phyloP scores from a whole-genome alignment of 2,797 vertebrate genomes.

The Schizopygopsis malacanthus region DNA sequence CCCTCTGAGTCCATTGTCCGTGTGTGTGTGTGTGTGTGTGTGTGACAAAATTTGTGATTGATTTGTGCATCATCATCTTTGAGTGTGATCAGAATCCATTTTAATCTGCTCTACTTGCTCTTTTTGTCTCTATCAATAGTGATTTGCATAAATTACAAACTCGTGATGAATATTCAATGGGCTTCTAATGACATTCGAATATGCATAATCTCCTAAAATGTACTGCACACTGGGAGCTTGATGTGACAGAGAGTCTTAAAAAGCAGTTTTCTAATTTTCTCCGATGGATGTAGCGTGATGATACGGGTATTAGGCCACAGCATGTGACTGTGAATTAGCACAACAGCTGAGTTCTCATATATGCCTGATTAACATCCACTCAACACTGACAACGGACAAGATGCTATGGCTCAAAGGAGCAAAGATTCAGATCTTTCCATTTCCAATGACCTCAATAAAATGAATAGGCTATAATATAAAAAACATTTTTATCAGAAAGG shows the following conservation, averaged over 20 bases:
- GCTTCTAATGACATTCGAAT: slow-evolving; percentile 43
- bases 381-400: slow-evolving; percentile 18
- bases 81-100: slow-evolving; percentile 45
- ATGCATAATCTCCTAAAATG: slow-evolving; percentile 35
- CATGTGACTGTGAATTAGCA: slow-evolving; percentile 40
- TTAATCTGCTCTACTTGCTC: slow-evolving; percentile 30
- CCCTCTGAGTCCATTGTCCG: slow-evolving; percentile 78
- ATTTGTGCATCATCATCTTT: slow-evolving; percentile 49
- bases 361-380: slow-evolving; percentile 44
- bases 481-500: background rate
- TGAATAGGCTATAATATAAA: slow-evolving; percentile 16
- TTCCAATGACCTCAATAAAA: slow-evolving; percentile 19
- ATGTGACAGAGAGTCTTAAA: slow-evolving; percentile 37
- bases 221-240: slow-evolving; percentile 38
- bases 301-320: slow-evolving; percentile 44
- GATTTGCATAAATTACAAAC: slow-evolving; percentile 41
- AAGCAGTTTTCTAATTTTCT: slow-evolving; percentile 41
- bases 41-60: slow-evolving; percentile 26
- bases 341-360: slow-evolving; percentile 30
- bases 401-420: slow-evolving; percentile 18
- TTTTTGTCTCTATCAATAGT: slow-evolving; percentile 39
- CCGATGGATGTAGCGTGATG: slow-evolving; percentile 24
- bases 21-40: slow-evolving; percentile 45
- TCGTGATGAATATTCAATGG: slow-evolving; percentile 45
- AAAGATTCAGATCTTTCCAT: slow-evolving; percentile 25